Conservation (phyloP, 2,888 invertebrate genomes). For the Pomacea canaliculata region DNA sequence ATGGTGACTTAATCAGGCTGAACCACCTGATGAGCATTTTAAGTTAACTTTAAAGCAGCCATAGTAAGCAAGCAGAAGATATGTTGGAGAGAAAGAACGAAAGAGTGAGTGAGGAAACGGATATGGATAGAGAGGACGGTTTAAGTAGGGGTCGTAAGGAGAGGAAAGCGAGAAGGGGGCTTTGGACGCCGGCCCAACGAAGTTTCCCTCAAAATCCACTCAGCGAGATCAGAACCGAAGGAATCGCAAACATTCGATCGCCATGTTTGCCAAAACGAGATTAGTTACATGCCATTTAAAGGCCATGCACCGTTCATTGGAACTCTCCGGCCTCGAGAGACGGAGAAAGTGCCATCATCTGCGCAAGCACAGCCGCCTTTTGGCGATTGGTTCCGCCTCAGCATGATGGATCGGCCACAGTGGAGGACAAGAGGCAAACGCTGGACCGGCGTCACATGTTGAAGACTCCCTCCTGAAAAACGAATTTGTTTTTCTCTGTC, state of each 20-base stretch:
- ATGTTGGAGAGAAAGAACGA: not conserved
- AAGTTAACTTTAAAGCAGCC: no score
- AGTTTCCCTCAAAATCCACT: not conserved
- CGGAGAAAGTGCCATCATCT: conserved; percentile 1
- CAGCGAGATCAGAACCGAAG: not conserved
- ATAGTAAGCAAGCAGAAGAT: no score
- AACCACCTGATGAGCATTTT: no score
- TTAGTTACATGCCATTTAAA: conserved; percentile 40
- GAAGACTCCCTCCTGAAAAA: not conserved
- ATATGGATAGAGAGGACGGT: not conserved
- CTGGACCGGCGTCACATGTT: not conserved
- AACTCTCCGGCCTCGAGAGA: conserved; percentile 22
- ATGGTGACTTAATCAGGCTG: no score
- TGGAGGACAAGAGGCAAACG: not conserved
- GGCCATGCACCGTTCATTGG: conserved; percentile 38
- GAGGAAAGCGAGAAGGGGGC: not conserved
- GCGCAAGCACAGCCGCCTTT: conserved; percentile 3
- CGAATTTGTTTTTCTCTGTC: not conserved
- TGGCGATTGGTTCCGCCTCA: conserved; percentile 2
- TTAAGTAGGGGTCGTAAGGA: not conserved
- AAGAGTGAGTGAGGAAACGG: not conserved
- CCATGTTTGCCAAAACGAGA: conserved; percentile 36
- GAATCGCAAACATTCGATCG: conserved; percentile 30
- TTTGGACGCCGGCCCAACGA: not conserved
- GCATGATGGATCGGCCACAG: not conserved